Conservation (phyloP, 2,797 vertebrate species). For the Eulemur albifrons region DNA sequence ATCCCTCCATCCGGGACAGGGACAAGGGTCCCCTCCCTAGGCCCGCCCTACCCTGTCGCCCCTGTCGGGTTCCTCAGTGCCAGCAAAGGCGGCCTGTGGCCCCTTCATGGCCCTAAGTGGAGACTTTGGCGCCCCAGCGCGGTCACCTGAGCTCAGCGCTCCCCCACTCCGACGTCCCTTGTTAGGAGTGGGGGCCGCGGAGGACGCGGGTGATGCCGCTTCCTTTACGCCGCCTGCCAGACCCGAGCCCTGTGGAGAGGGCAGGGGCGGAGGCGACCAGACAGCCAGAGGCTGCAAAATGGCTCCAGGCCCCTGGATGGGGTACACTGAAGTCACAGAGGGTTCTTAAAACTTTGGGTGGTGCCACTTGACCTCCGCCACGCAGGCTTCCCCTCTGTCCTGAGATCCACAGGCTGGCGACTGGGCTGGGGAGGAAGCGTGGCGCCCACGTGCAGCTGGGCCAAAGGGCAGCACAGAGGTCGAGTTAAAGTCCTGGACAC, state of each 20-base stretch:
- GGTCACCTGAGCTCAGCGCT: background rate
- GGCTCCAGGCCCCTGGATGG: background rate
- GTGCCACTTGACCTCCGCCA: background rate
- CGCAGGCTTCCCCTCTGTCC: background rate
- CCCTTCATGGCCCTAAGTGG: background rate
- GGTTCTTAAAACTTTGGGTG: background rate
- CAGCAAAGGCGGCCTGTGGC: too few species aligned
- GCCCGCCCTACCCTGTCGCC: background rate
- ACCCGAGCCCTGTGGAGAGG: rapidly evolving
- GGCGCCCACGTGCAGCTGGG: background rate
- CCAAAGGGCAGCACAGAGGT: background rate
- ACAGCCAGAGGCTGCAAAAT: too few species aligned
- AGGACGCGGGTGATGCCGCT: background rate
- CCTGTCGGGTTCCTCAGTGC: rapidly evolving
- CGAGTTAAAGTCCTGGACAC: background rate
- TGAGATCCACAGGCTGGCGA: background rate
- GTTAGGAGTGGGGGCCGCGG: background rate
- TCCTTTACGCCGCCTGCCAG: too few species aligned
- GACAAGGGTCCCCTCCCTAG: background rate
- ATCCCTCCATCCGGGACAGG: background rate
- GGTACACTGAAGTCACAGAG: background rate
- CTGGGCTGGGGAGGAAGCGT: background rate
- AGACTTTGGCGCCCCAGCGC: background rate
- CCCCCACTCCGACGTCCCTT: background rate
- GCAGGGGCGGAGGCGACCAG: background rate